Conservation (phyloP, 2,797 vertebrate species). For the Tamandua tetradactyla region DNA sequence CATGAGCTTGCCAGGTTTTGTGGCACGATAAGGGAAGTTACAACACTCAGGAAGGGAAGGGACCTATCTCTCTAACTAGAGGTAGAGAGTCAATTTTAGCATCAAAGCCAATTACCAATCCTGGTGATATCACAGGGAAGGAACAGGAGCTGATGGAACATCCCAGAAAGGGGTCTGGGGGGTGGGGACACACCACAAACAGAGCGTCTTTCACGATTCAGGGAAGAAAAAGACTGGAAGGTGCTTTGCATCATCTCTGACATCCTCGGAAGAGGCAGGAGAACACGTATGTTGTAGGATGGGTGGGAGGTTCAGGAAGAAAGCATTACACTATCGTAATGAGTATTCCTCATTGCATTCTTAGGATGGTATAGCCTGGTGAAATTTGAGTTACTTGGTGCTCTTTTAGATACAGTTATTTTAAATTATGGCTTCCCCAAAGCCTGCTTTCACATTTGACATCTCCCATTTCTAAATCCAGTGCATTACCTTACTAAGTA, state of each 20-base stretch:
- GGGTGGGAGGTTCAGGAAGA: neutral
- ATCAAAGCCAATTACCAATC: neutral
- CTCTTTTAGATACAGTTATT: neutral
- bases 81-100: neutral
- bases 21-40: neutral
- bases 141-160: neutral
- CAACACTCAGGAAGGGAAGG: neutral
- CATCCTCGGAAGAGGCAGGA: no score
- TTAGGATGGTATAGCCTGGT: neutral
- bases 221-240: neutral
- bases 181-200: neutral
- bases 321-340: neutral
- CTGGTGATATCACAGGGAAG: neutral
- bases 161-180: neutral
- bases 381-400: neutral
- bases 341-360: neutral
- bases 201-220: neutral
- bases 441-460: neutral
- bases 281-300: neutral
- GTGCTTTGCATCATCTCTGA: neutral
- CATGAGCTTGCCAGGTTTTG: neutral
- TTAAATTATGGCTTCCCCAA: slow-evolving; percentile 4
- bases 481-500: neutral
- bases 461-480: neutral
- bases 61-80: neutral